Conservation (phyloP, 2,797 vertebrate species). For the Melopsittacus undulatus region DNA sequence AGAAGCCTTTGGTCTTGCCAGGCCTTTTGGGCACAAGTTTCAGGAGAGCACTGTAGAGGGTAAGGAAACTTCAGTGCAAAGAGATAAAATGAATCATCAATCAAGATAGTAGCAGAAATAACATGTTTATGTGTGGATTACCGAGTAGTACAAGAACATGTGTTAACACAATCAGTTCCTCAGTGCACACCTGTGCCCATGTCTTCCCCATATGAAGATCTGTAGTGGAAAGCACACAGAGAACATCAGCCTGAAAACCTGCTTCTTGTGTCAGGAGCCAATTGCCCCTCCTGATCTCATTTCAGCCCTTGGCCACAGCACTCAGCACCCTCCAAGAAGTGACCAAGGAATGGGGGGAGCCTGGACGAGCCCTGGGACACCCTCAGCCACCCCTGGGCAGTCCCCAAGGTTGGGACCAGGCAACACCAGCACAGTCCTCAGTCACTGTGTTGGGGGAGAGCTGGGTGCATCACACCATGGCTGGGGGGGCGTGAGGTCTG, state of each 20-base stretch:
- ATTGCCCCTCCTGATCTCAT: rapidly evolving
- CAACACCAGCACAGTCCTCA: neutral
- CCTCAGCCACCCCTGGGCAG: neutral
- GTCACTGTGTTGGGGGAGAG: rapidly evolving
- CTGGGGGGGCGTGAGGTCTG: rapidly evolving
- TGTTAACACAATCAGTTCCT: neutral
- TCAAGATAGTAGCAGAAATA: neutral
- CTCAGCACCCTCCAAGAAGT: neutral
- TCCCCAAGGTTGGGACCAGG: neutral
- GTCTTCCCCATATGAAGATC: neutral
- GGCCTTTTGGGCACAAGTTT: neutral
- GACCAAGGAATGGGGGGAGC: neutral
- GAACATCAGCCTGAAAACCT: neutral
- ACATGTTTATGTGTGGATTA: constrained; percentile 50
- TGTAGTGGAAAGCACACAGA: neutral
- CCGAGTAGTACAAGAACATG: constrained; percentile 33
- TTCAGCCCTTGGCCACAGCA: neutral
- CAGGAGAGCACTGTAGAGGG: neutral
- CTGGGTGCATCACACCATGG: neutral
- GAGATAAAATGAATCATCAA: neutral
- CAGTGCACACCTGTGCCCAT: neutral
- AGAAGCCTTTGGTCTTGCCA: neutral
- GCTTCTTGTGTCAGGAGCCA: neutral
- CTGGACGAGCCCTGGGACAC: neutral
- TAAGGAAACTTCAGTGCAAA: neutral